Percentiles rank a stretch among this genome's conserved stretches.
These are phyloP conservation scores for Adelognathus sp. DNA, from an alignment of 2,888 invertebrate genomes.

Conservation along the genomic window DNA sequence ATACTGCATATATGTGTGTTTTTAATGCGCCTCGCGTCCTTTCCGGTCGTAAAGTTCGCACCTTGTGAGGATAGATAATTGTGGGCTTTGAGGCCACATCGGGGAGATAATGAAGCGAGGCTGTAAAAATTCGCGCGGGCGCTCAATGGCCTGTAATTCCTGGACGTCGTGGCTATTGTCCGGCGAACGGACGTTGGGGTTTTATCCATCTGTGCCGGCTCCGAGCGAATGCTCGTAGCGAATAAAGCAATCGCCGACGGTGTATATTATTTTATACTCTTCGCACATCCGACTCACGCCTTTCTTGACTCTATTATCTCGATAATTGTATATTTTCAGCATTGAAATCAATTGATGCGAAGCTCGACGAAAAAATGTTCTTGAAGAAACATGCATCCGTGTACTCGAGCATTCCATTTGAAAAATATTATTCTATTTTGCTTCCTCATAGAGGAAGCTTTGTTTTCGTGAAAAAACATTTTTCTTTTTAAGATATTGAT, in stretches of 20 bases:
- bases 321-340: slow-evolving; percentile 28
- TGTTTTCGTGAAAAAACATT: no score
- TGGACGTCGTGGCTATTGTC: slow-evolving; percentile 51
- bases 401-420: no score
- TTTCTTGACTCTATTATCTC: neutral
- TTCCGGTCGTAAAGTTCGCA: slow-evolving; percentile 40
- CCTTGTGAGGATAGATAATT: slow-evolving; percentile 40
- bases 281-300: neutral
- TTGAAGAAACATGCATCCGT: slow-evolving; percentile 26
- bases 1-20: neutral
- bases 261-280: neutral
- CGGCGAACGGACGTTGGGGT: slow-evolving; percentile 37
- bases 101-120: slow-evolving; percentile 44
- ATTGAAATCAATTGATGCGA: slow-evolving; percentile 19
- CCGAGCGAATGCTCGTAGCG: neutral
- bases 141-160: slow-evolving; percentile 64
- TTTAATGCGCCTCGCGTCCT: neutral
- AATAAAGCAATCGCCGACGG: neutral
- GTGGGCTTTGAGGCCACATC: slow-evolving; percentile 22
- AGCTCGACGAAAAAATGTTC: slow-evolving; percentile 26
- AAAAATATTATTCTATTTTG: no score
- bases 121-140: slow-evolving; percentile 57
- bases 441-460: no score
- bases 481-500: no score
- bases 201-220: neutral